Conservation (phyloP, 37 sponge, comb jelly and placozoan species). For the Spongia lamella region DNA sequence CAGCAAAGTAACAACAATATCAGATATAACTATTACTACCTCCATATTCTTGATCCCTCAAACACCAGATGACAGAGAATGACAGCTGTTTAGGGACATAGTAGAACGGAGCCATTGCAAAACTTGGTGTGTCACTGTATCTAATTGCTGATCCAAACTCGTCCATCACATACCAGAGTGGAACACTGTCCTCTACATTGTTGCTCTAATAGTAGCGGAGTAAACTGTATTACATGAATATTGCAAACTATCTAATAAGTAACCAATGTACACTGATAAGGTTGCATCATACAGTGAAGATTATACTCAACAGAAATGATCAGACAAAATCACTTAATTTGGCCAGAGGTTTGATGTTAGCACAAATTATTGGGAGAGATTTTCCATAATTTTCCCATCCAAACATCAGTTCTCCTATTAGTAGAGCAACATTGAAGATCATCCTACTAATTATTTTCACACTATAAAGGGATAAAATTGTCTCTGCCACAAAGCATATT, state of each 20-base stretch:
- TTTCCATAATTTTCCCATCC: too few species aligned
- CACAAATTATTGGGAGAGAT: too few species aligned
- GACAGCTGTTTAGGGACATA: constrained; percentile 63
- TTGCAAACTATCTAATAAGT: not conserved
- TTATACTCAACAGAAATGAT: too few species aligned
- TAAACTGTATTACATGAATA: not conserved
- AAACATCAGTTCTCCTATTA: too few species aligned
- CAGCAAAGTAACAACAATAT: not conserved
- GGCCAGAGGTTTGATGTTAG: too few species aligned
- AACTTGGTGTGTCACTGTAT: constrained; percentile 70
- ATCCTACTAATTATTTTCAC: too few species aligned
- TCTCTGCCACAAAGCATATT: too few species aligned
- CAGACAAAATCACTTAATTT: too few species aligned
- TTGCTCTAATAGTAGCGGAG: not conserved
- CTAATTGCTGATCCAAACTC: constrained; percentile 72
- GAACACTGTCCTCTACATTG: constrained; percentile 44
- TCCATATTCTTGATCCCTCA: constrained; percentile 53
- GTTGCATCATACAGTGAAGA: too few species aligned
- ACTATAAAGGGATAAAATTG: too few species aligned
- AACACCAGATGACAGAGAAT: constrained; percentile 79
- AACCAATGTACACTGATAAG: too few species aligned
- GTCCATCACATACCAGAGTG: constrained; percentile 93
- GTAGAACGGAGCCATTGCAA: constrained; percentile 84
- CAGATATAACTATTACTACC: constrained; percentile 32
- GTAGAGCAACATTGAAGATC: too few species aligned